Conservation (phyloP, 2,113 vertebrate species). For the Progne subis region DNA sequence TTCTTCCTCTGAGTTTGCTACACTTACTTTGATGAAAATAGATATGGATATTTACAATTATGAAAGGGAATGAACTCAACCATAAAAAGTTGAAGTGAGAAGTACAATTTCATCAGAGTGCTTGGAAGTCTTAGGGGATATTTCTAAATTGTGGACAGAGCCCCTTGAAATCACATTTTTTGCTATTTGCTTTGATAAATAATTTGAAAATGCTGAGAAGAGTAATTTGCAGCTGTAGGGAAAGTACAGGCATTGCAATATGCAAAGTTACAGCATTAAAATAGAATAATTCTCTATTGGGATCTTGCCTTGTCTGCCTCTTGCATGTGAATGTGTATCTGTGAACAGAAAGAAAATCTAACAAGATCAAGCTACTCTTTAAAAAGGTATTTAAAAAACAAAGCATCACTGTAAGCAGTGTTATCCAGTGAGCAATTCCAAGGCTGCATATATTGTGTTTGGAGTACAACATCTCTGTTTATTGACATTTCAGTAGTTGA, state of each 20-base stretch:
- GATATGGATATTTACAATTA: conserved; percentile 36
- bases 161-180: background rate
- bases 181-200: conserved; percentile 28
- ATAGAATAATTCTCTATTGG: background rate
- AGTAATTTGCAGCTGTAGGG: conserved; percentile 26
- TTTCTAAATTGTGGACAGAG: conserved; percentile 12
- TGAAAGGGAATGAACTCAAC: background rate
- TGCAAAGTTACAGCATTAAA: conserved; percentile 18
- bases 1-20: background rate
- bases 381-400: background rate
- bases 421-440: background rate
- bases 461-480: background rate
- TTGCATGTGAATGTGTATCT: background rate
- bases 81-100: background rate
- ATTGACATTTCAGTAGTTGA: background rate
- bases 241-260: background rate
- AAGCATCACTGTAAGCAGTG: background rate
- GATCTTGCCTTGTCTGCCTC: conserved; percentile 3
- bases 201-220: conserved; percentile 30
- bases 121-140: background rate
- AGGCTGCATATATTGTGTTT: background rate
- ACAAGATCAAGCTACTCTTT: background rate
- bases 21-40: conserved; percentile 41
- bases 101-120: background rate
- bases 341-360: background rate